A percentile compares a stretch with the other conserved stretches of the same genome.
Evolutionary conservation across 2,113 vertebrate genomes (phyloP).

Genomic region (Porphyrio hochstetteri): DNA sequence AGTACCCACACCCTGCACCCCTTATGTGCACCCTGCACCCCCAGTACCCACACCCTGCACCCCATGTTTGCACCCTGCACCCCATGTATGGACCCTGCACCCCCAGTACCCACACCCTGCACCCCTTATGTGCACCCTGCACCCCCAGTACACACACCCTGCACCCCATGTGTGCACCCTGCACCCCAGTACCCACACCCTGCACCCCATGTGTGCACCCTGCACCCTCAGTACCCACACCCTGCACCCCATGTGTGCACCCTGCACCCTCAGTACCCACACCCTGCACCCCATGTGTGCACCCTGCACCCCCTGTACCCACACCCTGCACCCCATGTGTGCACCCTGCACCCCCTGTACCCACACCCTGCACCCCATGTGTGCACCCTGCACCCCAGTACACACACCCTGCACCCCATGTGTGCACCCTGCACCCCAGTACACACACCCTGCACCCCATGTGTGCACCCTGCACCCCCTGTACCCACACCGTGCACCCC

Average conservation of each 20-base stretch:
- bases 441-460: not conserved
- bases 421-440: not conserved
- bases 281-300: not conserved
- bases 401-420: not conserved
- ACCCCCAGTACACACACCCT: not conserved
- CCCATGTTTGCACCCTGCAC: not conserved
- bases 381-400: too few species aligned
- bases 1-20: too few species aligned
- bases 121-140: not conserved
- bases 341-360: too few species aligned
- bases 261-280: too few species aligned
- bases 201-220: not conserved
- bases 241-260: not conserved
- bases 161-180: not conserved
- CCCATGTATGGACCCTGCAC: too few species aligned
- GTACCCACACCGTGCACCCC: too few species aligned
- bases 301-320: too few species aligned
- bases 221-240: too few species aligned
- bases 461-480: too few species aligned
- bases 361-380: too few species aligned
- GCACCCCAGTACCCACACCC: too few species aligned
- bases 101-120: not conserved
- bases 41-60: not conserved
- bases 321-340: not conserved
- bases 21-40: too few species aligned